Base-by-base conservation (phyloP, 2,113 vertebrate genomes). In the Zosterops japonicus region DNA sequence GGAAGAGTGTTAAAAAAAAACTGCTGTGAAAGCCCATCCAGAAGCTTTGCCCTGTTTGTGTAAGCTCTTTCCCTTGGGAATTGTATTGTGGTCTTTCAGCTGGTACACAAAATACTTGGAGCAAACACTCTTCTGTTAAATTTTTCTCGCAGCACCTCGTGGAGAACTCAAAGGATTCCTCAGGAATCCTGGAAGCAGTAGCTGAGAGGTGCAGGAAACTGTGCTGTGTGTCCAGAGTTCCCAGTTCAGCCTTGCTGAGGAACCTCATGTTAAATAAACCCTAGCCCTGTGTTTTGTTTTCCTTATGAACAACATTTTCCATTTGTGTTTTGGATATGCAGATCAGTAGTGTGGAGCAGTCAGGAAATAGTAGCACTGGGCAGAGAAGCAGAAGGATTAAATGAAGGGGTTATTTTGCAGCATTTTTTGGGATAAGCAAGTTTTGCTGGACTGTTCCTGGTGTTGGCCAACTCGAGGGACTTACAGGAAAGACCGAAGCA, bases 291-390 rank as follows among this genome's bases (percentile, higher is more conserved):
- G 15, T 68, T 29, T 8, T 13, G 2, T 47, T 60, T 71, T 42
- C 50, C n/a, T 7, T 25, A 1, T 0, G 5, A 27, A 3, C 31
- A 31, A 0, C 1, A 0, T 56, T 65, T 78, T 52, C 52, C 23
- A 3, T 42, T 29, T 61, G 25, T 42, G 1, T 46, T 87, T 55
- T 64, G 60, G 46, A 12, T 50, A 2, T 24, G 41, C 61, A 29
- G 44, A 22, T 46, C 4, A 27, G 35, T 6, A 11, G 33, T 20
- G 41, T 12, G 53, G 65, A 36, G 78, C 2, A 5, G 59, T 76
- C 67, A n/a, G 72, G 44, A 67, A 86, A 31, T 6, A 28, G 63
- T 2, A 50, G 55, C 41, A 8, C 4, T 60, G 72, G 20, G 21
- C 36, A 39, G 75, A 80, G 35, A 55, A 85, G 74, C 59, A 93